Conservation (phyloP, 2,888 invertebrate genomes). For the Nesidiocoris tenuis region DNA sequence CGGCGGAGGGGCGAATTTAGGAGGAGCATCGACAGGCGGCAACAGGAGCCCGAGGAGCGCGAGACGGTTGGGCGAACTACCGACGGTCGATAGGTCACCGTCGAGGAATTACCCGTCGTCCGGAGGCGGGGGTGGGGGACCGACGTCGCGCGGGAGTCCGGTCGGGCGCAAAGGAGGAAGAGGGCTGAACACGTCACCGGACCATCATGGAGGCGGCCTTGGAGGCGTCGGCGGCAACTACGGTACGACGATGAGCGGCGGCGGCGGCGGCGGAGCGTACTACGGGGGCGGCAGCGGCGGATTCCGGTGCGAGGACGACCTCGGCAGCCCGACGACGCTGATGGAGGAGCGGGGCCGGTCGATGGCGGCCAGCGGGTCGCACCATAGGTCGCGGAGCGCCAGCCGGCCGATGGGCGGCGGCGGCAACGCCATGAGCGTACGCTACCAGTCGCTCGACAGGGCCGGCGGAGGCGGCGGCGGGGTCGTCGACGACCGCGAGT, state of each 20-base stretch:
- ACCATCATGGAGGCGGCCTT: conserved; percentile 54
- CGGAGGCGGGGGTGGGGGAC: conserved; percentile 55
- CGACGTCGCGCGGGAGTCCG: conserved; percentile 55
- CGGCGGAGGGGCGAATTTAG: conserved; percentile 54
- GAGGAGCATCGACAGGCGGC: conserved; percentile 60
- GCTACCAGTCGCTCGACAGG: conserved; percentile 72
- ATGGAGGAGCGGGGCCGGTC: conserved; percentile 70
- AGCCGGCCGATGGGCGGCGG: conserved; percentile 59
- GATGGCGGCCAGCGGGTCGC: conserved; percentile 65
- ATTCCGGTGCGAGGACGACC: conserved; percentile 68
- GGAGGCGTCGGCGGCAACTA: conserved; percentile 49
- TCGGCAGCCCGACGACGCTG: conserved; percentile 82
- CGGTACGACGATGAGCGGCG: background rate
- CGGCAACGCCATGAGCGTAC: conserved; percentile 56
- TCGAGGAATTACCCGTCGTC: conserved; percentile 68
- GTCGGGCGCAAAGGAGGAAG: conserved; percentile 52
- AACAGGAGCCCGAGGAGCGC: conserved; percentile 65
- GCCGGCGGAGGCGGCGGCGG: conserved; percentile 57
- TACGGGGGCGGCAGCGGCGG: conserved; percentile 49
- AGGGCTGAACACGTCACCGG: conserved; percentile 64
- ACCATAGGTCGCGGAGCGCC: conserved; percentile 77
- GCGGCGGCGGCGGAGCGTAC: conserved; percentile 16
- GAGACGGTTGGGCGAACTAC: conserved; percentile 70
- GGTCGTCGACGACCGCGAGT: conserved; percentile 72
- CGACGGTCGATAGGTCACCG: conserved; percentile 87